A percentile compares a stretch with the other conserved stretches of the same genome.
Evolutionary conservation across 2,888 invertebrate species (phyloP).

Genomic region (Harpalus rubripes): DNA sequence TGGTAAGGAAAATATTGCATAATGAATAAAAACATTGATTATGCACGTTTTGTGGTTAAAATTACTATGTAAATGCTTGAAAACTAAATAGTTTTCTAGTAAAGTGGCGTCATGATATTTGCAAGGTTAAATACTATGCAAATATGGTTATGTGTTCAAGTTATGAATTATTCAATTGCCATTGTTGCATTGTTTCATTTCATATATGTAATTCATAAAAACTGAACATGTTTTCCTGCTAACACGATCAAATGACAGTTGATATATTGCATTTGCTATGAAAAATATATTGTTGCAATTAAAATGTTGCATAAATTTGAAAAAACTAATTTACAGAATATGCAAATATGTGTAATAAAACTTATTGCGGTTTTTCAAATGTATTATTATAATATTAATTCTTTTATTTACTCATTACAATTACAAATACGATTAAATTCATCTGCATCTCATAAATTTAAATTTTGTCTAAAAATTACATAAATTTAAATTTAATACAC

Average conservation of each 20-base stretch:
- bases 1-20: not conserved
- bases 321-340: not conserved
- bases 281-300: not conserved
- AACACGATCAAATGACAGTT: not conserved
- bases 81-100: not conserved
- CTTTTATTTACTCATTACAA: not conserved
- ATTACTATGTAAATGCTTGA: not conserved
- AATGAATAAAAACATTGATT: not conserved
- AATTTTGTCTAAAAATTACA: no score
- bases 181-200: constrained; percentile 22
- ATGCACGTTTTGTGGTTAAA: not conserved
- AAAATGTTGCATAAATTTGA: not conserved
- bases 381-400: not conserved
- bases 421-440: not conserved
- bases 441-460: no score
- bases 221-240: not conserved
- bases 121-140: constrained; percentile 21
- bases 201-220: constrained; percentile 8
- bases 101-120: not conserved
- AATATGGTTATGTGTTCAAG: constrained; percentile 21
- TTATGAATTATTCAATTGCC: constrained; percentile 27
- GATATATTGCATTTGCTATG: not conserved
- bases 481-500: no score
- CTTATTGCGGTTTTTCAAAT: not conserved
- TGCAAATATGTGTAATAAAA: not conserved